A percentile compares a stretch with the other conserved stretches of the same genome.
Conservation (phyloP, 2,113 vertebrate species). For the Cyprinodon variegatus region DNA sequence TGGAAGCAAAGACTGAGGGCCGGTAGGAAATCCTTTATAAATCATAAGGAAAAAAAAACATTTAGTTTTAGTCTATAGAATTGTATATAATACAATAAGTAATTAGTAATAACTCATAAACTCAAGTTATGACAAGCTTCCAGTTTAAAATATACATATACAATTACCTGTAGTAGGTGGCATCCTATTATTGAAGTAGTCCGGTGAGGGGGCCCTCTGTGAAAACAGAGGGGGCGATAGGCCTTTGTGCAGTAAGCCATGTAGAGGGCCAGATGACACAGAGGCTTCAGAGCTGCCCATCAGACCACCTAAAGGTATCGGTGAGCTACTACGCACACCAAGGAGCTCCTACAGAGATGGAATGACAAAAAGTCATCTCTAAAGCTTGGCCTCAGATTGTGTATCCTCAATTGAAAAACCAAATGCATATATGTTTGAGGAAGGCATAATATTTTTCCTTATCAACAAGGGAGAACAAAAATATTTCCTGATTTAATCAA, state of each 20-base stretch:
- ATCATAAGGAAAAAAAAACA: not conserved
- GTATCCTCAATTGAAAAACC: no score
- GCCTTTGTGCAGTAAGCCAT: slow-evolving; percentile 84
- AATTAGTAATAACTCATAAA: not conserved
- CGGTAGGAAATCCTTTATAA: slow-evolving; percentile 83
- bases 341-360: slow-evolving; percentile 85
- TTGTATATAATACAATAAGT: not conserved
- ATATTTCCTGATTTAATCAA: no score
- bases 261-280: slow-evolving; percentile 61
- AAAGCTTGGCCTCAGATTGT: no score
- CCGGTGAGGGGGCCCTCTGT: slow-evolving; percentile 87
- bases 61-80: not conserved
- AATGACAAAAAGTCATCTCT: no score
- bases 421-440: no score
- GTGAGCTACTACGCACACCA: slow-evolving; percentile 84
- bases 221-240: slow-evolving; percentile 90
- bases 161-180: slow-evolving; percentile 84
- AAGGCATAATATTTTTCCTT: no score
- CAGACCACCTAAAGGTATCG: slow-evolving; percentile 84
- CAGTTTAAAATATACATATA: not conserved
- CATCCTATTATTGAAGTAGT: slow-evolving; percentile 88
- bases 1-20: slow-evolving; percentile 84
- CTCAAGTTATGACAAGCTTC: no score
- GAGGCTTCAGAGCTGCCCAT: slow-evolving; percentile 83
- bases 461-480: no score